A percentile compares a stretch with the other conserved stretches of the same genome.
Evolutionary conservation across 2,113 vertebrate species (phyloP).

Genomic region (Phalacrocorax carbo): DNA sequence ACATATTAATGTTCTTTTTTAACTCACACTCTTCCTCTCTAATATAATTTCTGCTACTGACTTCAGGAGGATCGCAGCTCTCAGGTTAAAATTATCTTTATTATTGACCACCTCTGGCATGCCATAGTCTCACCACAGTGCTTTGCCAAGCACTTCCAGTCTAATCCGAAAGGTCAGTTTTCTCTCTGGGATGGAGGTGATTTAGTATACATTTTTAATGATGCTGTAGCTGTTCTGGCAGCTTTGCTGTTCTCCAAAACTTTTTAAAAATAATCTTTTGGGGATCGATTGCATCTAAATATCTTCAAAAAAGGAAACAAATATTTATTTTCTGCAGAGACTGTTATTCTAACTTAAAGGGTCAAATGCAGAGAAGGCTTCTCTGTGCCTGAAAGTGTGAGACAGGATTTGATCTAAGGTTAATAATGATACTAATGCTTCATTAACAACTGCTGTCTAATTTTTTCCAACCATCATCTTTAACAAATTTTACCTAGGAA

Average conservation of each 20-base stretch:
- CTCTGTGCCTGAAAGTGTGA: background rate
- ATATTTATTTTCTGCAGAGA: background rate
- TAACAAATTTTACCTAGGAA: background rate
- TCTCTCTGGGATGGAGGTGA: background rate
- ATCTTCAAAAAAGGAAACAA: background rate
- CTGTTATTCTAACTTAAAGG: background rate
- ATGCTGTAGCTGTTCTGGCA: background rate
- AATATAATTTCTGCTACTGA: background rate
- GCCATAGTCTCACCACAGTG: background rate
- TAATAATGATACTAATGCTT: background rate
- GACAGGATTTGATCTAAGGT: background rate
- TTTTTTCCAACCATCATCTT: background rate
- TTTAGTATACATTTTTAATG: conserved; percentile 20
- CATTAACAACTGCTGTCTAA: background rate
- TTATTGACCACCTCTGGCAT: background rate
- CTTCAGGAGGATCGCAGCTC: background rate
- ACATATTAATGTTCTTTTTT: background rate
- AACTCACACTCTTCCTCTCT: background rate
- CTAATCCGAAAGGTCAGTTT: conserved; percentile 6
- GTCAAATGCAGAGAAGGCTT: background rate
- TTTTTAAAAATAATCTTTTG: background rate
- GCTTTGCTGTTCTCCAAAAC: background rate
- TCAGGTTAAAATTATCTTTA: background rate
- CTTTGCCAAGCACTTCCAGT: background rate
- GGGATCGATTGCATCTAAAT: background rate